A percentile compares a stretch with the other conserved stretches of the same genome.
These are phyloP conservation scores for Perca flavescens DNA, from an alignment of 2,113 vertebrate genomes.

Conservation along the genomic window DNA sequence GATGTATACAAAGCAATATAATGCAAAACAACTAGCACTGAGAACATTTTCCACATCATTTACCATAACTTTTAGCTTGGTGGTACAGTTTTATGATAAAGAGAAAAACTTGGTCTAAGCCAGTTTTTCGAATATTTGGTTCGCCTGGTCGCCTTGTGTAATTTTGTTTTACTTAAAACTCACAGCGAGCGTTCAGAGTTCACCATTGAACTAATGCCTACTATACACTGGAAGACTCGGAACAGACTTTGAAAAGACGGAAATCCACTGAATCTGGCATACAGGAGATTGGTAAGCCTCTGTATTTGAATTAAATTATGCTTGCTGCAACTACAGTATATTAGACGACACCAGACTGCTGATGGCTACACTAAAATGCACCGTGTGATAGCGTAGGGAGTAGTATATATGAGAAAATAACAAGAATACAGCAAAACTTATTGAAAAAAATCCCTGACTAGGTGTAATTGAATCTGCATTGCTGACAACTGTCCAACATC, in stretches of 20 bases:
- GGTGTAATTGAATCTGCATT: conserved; percentile 49
- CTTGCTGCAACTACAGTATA: conserved; percentile 6
- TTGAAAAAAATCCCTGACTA: conserved; percentile 1
- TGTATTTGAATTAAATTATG: conserved; percentile 7
- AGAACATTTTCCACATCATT: conserved; percentile 9
- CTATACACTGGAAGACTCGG: too few relatives aligned
- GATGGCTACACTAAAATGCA: conserved; percentile 39
- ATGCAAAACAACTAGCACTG: not conserved
- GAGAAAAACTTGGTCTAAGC: not conserved
- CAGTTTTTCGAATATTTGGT: too few relatives aligned
- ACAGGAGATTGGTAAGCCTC: not conserved
- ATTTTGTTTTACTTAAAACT: too few relatives aligned
- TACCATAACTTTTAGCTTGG: not conserved
- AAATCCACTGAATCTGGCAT: not conserved
- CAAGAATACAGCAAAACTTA: conserved; percentile 30
- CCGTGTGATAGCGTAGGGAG: conserved; percentile 15
- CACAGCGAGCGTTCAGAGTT: too few relatives aligned
- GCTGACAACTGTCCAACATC: conserved; percentile 33
- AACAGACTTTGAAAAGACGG: too few relatives aligned
- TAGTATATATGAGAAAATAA: conserved; percentile 22
- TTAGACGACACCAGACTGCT: conserved; percentile 27
- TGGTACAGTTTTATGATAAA: not conserved
- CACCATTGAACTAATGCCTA: too few relatives aligned
- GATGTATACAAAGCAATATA: conserved; percentile 20
- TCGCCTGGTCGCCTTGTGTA: too few relatives aligned